Conservation (phyloP, 1,140 invertebrate genomes). For the Macrocentrus cingulum region DNA sequence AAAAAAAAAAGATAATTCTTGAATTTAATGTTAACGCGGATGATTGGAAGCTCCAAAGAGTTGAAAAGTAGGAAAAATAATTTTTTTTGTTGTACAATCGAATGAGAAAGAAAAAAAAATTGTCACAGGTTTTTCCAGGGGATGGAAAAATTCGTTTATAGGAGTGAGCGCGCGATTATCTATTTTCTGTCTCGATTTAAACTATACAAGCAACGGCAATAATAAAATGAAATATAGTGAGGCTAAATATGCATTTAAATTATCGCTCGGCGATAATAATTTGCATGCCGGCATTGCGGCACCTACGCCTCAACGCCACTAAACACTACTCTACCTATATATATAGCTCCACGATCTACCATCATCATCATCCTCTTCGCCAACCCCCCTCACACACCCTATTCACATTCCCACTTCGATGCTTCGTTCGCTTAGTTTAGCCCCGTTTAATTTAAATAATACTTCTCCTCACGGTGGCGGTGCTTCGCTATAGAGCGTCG, state of each 20-base stretch:
- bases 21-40: no score
- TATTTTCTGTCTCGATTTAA: no score
- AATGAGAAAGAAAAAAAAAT: no score
- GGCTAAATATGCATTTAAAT: constrained; percentile 62
- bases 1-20: no score
- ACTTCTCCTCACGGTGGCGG: constrained; percentile 44
- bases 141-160: no score
- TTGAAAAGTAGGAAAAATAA: no score
- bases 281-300: constrained; percentile 53
- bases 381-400: constrained; percentile 9
- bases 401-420: constrained; percentile 44
- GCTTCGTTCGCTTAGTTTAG: constrained; percentile 59
- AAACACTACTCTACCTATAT: constrained; percentile 8
- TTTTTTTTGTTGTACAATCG: no score
- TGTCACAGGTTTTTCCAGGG: no score
- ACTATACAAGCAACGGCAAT: constrained; percentile 41
- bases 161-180: no score
- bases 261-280: constrained; percentile 61
- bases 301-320: constrained; percentile 29
- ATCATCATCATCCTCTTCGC: constrained; percentile 36
- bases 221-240: constrained; percentile 60
- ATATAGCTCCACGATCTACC: constrained; percentile 19
- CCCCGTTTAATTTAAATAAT: constrained; percentile 63
- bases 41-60: no score
- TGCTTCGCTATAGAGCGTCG: constrained; percentile 27